Evolutionary conservation across 2,797 vertebrate genomes (phyloP).

Genomic region (Cryptoblepharus egeriae): DNA sequence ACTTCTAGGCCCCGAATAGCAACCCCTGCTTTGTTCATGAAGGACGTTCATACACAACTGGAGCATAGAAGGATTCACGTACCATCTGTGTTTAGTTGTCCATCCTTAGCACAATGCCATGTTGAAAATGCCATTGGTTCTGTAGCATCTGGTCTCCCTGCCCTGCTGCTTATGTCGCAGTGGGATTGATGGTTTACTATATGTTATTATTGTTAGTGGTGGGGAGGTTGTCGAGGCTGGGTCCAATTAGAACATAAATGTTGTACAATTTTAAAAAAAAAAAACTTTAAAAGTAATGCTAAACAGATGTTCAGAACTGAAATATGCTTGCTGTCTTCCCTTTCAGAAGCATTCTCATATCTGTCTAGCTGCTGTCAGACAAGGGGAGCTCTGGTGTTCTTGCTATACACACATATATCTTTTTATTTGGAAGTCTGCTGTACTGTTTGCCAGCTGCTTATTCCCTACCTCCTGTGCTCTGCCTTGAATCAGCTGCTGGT

Average conservation of each 20-base stretch:
- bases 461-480: conserved; percentile 33
- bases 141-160: conserved; percentile 50
- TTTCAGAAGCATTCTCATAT: conserved; percentile 65
- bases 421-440: conserved; percentile 19
- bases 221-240: conserved; percentile 68
- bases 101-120: too few species aligned
- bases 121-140: conserved; percentile 15
- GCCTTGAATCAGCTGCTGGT: conserved; percentile 38
- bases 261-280: conserved; percentile 66
- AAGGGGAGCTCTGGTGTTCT: conserved; percentile 47
- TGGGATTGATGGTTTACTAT: conserved; percentile 63
- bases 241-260: conserved; percentile 71
- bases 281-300: conserved; percentile 70
- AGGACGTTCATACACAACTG: neutral
- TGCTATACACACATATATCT: conserved; percentile 19
- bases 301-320: conserved; percentile 74
- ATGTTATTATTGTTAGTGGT: conserved; percentile 64
- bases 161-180: conserved; percentile 37
- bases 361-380: conserved; percentile 57
- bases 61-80: neutral
- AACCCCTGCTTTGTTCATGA: too few species aligned
- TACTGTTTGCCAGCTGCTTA: conserved; percentile 11
- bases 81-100: neutral
- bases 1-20: too few species aligned
- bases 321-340: conserved; percentile 73